These are phyloP conservation scores for Myioborus melanocephalus DNA, from an alignment of 2,797 vertebrate species.

Conservation along the genomic window DNA sequence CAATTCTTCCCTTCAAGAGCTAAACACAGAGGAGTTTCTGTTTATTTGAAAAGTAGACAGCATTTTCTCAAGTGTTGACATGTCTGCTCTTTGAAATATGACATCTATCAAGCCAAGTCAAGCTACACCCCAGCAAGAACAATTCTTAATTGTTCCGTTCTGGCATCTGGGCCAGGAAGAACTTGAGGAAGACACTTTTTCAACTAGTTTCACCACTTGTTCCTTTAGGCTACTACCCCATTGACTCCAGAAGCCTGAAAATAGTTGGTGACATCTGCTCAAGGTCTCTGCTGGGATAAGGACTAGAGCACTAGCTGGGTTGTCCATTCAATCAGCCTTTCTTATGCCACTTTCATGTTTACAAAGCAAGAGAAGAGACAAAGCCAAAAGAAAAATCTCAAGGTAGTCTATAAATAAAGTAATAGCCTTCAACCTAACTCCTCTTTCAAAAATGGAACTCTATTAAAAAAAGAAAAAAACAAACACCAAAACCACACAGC, in stretches of 20 bases:
- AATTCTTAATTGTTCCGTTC: neutral
- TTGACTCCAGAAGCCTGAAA: neutral
- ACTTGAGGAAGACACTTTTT: neutral
- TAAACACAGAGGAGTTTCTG: constrained; percentile 5
- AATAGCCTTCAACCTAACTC: neutral
- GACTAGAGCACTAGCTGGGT: neutral
- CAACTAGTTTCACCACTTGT: neutral
- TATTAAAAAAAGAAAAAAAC: neutral
- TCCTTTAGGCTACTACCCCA: neutral
- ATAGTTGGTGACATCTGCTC: neutral
- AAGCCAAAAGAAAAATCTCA: neutral
- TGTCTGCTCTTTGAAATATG: neutral
- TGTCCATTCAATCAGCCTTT: neutral
- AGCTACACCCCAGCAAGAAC: neutral
- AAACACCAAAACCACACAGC: neutral
- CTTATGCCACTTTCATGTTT: neutral
- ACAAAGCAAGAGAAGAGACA: neutral
- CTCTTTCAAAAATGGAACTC: neutral
- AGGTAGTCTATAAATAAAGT: neutral
- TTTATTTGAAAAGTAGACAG: neutral
- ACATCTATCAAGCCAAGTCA: neutral
- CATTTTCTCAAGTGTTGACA: neutral
- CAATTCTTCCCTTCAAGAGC: neutral
- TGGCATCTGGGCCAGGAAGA: neutral
- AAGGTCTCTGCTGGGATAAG: neutral